Evolutionary conservation across 1,140 invertebrate species (phyloP).

Genomic region (Neodiprion pinetum): DNA sequence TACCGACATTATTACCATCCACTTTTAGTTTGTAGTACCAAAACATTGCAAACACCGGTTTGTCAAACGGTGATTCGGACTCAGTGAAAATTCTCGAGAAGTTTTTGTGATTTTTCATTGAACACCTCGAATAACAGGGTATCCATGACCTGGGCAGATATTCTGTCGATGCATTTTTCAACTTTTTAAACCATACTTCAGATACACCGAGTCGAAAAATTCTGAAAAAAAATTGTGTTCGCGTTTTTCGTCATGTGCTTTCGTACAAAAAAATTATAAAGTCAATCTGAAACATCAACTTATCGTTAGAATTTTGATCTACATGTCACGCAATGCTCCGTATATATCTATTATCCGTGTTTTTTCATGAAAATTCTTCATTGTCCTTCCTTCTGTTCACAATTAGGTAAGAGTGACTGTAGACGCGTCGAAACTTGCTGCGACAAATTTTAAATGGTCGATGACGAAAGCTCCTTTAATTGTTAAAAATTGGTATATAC

Average conservation of each 20-base stretch:
- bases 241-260: no score
- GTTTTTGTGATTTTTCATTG: no score
- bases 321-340: background rate
- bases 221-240: background rate
- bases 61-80: no score
- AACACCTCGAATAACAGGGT: constrained; percentile 27
- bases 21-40: no score
- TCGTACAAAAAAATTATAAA: background rate
- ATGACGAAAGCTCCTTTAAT: background rate
- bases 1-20: no score
- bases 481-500: background rate
- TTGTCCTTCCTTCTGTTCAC: background rate
- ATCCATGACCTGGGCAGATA: constrained; percentile 33
- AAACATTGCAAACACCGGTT: no score
- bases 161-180: constrained; percentile 39
- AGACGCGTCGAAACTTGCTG: background rate
- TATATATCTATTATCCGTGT: background rate
- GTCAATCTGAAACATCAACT: no score
- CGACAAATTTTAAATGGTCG: background rate
- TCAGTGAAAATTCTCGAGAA: no score
- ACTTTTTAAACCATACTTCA: constrained; percentile 37
- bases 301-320: background rate
- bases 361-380: background rate
- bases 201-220: constrained; percentile 24
- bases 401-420: background rate